Evolutionary conservation across 2,113 vertebrate species (phyloP).

Genomic region (Syngnathus typhle): DNA sequence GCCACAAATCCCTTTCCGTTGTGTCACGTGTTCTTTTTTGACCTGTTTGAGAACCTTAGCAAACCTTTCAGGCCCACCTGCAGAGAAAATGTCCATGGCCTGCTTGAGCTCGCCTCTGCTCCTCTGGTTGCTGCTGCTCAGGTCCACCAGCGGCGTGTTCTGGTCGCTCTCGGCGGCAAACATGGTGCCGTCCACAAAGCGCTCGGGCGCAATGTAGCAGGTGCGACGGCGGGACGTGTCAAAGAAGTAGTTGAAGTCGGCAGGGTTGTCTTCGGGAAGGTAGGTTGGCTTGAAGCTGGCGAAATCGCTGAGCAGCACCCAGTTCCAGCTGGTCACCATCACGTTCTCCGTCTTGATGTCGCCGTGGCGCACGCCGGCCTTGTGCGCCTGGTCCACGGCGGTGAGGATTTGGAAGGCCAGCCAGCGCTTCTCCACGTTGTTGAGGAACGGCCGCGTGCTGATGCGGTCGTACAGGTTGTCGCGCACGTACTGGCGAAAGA

Average conservation of each 20-base stretch:
- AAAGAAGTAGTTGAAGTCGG: constrained; percentile 98
- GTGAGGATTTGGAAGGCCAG: constrained; percentile 94
- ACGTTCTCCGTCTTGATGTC: constrained; percentile 98
- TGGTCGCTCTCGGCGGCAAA: constrained; percentile 88
- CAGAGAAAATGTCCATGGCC: constrained; percentile 98
- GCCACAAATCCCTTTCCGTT: too few relatives aligned
- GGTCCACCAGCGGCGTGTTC: constrained; percentile 89
- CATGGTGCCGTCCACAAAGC: constrained; percentile 93
- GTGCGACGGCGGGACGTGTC: constrained; percentile 91
- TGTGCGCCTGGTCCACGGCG: constrained; percentile 91
- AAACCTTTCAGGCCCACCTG: constrained; percentile 72
- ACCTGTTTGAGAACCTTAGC: not conserved
- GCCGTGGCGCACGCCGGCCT: constrained; percentile 89
- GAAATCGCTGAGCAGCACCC: constrained; percentile 94
- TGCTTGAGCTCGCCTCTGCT: constrained; percentile 87
- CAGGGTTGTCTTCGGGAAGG: constrained; percentile 94
- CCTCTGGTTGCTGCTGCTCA: constrained; percentile 88
- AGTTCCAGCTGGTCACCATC: constrained; percentile 99
- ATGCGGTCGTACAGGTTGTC: constrained; percentile 97
- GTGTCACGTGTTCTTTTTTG: too few relatives aligned
- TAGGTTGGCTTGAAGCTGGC: constrained; percentile 97
- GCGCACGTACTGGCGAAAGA: constrained; percentile 92
- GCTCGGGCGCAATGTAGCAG: constrained; percentile 91
- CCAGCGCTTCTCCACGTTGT: constrained; percentile 95
- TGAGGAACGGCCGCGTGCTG: constrained; percentile 91